These are phyloP conservation scores for Myocastor coypus DNA, from an alignment of 2,113 vertebrate species.

Conservation along the genomic window DNA sequence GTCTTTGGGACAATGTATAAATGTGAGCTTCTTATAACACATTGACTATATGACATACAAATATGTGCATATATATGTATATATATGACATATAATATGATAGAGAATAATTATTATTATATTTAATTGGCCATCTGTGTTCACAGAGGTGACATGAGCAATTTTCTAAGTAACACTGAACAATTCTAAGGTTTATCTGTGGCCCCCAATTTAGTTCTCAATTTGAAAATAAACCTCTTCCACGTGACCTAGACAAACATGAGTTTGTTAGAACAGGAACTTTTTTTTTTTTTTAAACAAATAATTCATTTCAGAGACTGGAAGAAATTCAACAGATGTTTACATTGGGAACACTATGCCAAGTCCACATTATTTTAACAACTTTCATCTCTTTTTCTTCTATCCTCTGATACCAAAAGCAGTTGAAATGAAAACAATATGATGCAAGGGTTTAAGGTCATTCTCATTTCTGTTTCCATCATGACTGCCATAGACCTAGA, in stretches of 20 bases:
- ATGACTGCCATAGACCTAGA: background rate
- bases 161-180: background rate
- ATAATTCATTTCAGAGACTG: constrained; percentile 46
- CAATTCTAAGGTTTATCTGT: constrained; percentile 19
- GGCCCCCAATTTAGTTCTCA: background rate
- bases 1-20: background rate
- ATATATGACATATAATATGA: background rate
- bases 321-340: constrained; percentile 48
- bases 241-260: background rate
- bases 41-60: background rate
- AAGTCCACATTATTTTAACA: constrained; percentile 21
- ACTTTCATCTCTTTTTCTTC: background rate
- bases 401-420: background rate
- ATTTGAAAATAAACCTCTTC: constrained; percentile 63
- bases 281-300: constrained; percentile 40
- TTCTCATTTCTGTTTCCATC: constrained; percentile 40
- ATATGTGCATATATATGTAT: background rate
- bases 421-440: constrained; percentile 34
- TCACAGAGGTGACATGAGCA: background rate
- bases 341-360: background rate
- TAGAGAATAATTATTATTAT: background rate
- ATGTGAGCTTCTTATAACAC: background rate
- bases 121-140: background rate
- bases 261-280: background rate
- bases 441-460: constrained; percentile 6